Conservation (phyloP, 2,888 invertebrate species). For the Drosophila meridionalis region DNA sequence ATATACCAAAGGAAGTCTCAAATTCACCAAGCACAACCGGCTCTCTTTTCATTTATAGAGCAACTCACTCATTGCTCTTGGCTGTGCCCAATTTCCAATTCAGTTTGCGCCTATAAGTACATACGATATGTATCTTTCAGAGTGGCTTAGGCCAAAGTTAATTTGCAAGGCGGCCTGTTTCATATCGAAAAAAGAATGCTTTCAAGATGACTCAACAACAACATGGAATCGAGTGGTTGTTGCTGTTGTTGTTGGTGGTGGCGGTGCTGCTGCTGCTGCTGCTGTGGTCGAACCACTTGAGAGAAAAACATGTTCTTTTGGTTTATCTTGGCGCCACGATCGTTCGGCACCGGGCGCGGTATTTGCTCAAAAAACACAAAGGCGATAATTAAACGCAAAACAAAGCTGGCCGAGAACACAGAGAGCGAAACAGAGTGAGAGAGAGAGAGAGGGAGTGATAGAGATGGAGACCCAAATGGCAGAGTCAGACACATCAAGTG, state of each 20-base stretch:
- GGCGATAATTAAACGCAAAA: constrained; percentile 77
- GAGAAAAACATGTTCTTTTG: constrained; percentile 75
- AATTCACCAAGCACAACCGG: not conserved
- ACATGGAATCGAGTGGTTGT: constrained; percentile 34
- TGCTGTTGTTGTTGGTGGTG: constrained; percentile 29
- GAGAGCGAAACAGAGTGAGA: constrained; percentile 10
- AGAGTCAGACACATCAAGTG: constrained; percentile 55
- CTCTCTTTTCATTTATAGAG: not conserved
- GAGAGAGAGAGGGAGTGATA: not conserved
- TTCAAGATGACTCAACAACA: constrained; percentile 76
- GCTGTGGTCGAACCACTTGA: constrained; percentile 68
- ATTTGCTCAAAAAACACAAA: constrained; percentile 73
- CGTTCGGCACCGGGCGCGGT: constrained; percentile 66
- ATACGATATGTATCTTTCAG: constrained; percentile 54
- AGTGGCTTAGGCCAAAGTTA: constrained; percentile 74
- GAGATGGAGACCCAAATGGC: constrained; percentile 6
- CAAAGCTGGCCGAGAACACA: constrained; percentile 69
- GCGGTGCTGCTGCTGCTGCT: constrained; percentile 45
- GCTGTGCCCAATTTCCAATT: constrained; percentile 8
- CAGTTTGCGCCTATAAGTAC: constrained; percentile 32
- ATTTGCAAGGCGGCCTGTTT: constrained; percentile 77
- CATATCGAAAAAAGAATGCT: constrained; percentile 64
- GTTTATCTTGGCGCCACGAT: constrained; percentile 79
- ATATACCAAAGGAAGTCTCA: not conserved
- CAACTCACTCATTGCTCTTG: constrained; percentile 15